Base-by-base conservation (phyloP, 2,113 vertebrate species). In the Gambusia affinis region DNA sequence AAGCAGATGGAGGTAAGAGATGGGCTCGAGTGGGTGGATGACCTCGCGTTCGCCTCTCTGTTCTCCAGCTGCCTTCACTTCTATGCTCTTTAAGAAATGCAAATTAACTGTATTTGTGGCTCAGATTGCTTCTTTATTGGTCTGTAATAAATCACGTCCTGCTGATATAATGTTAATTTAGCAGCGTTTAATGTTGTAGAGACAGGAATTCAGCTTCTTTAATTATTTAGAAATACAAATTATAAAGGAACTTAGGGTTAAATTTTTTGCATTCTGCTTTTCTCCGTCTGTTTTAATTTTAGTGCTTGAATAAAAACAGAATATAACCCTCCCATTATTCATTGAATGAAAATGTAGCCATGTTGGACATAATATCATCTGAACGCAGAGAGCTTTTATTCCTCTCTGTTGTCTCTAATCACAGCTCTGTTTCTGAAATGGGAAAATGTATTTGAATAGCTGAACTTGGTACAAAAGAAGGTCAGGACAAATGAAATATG, bases 1-100 rank as follows among this genome's bases (percentile, higher is more conserved):
- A 73, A 90, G 83, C 82, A 89, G 89, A 92, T 77, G 80, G 87
- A 89, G 72, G 82, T 82, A 80, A 83, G 85, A 83, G 83, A 86
- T 76, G 84, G 83, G 84, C 2, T 66, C 78, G 91, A 89, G 91
- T 83, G 89, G 91, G 86, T 29, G 86, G 83, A 79, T n/a, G 42
- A 67, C 85, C 76, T 79, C 19, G 42, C 67, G 69, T 72, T 83
- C 68, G 68, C 81, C 73, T 75, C 47, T 75, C 35, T 81, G 70
- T 72, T 57, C 73, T 35, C 75, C 77, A 72, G 14, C 75, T 4
- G 1, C 73, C 78, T 83, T 79, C 47, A 29, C 67, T 79, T 54
- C 54, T 81, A 22, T 28, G 5, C 62, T 79, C 60, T 76, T 65
- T 30, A 77, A 66, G 33, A 80, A 71, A 67, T 71, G 60, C 47